Base-by-base conservation (phyloP, 2,888 invertebrate genomes). In the Clivina fossor region DNA sequence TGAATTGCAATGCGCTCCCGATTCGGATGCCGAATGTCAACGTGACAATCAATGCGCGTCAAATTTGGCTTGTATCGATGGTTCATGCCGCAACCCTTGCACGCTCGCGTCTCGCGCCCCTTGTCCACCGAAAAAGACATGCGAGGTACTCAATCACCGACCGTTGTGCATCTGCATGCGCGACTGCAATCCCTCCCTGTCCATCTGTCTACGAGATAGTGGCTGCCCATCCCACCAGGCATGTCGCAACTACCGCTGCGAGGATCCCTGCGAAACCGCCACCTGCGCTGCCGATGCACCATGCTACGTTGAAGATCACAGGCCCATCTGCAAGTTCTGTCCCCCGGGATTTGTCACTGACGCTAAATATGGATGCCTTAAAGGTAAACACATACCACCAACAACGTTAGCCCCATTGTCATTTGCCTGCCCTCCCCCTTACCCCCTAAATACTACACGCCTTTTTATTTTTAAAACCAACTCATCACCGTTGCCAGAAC, bases 261-360 rank as follows among this genome's bases (percentile, higher is more conserved):
- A 90, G 78, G 90, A 93, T 78, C 93, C 93, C 64, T 93, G 93
- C 78, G 81, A 82, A 73, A 85, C 85, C 71, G 86, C 88, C 70
- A 88, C 86, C 75, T 93, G 93, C 77, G 88, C 89, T 68, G 81
- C 83, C 67, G 84, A 85, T 71, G 87, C 90, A 65, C 93, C 93
- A 69, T 94, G 94, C 80, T 88, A 87, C 78, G 93, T 93, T 69
- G 91, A 93, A 83, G 90, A 93, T 77, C 94, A 94, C 81, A 90
- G 88, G 79, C 89, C 93, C 67, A 86, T 90, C 76, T 94, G 94
- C 88, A 91, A 92, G 85, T 92, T 90, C 84, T 94, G 94, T 82
- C 92, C 93, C 72, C 83, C 84, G 77, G 94, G 93, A 80, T 93
- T 88, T 83, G 86, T 86, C 80, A 87, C 90, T 76, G 92, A 93